Evolutionary conservation across 2,888 invertebrate genomes (phyloP).

Genomic region (Thalpophila matura): DNA sequence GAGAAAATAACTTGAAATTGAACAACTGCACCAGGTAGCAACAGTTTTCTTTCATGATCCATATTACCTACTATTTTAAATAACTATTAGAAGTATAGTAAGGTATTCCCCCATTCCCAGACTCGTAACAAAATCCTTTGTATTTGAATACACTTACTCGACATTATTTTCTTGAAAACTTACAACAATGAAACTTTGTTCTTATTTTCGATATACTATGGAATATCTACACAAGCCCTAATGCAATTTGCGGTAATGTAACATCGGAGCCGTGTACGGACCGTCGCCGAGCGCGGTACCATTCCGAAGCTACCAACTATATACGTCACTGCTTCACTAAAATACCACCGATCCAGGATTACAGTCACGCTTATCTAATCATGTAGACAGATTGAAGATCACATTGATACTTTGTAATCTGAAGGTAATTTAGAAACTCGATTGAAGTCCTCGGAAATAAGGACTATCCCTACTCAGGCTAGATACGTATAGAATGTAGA

Average conservation of each 20-base stretch:
- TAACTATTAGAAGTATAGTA: background rate
- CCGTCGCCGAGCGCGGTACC: conserved; percentile 64
- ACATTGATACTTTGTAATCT: conserved; percentile 55
- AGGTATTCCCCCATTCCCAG: background rate
- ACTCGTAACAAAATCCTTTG: conserved; percentile 17
- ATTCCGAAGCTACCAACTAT: conserved; percentile 45
- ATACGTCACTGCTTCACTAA: conserved; percentile 57
- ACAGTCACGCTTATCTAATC: conserved; percentile 67
- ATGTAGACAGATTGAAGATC: conserved; percentile 58
- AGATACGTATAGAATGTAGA: conserved; percentile 53
- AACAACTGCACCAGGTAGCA: conserved; percentile 2
- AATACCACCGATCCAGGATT: conserved; percentile 59
- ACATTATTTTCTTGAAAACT: conserved; percentile 33
- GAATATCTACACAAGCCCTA: conserved; percentile 79
- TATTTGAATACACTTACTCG: conserved; percentile 18
- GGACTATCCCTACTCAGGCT: conserved; percentile 34
- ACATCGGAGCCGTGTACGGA: conserved; percentile 62
- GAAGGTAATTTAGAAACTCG: conserved; percentile 43
- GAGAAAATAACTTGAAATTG: conserved; percentile 3
- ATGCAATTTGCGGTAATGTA: conserved; percentile 88
- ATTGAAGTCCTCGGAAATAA: conserved; percentile 44
- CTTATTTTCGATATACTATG: conserved; percentile 70
- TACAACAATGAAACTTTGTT: conserved; percentile 46
- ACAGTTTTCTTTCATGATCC: background rate
- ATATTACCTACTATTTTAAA: background rate